phyloP scores from a whole-genome alignment of 2,888 invertebrate genomes.

The Dioctria rufipes region DNA sequence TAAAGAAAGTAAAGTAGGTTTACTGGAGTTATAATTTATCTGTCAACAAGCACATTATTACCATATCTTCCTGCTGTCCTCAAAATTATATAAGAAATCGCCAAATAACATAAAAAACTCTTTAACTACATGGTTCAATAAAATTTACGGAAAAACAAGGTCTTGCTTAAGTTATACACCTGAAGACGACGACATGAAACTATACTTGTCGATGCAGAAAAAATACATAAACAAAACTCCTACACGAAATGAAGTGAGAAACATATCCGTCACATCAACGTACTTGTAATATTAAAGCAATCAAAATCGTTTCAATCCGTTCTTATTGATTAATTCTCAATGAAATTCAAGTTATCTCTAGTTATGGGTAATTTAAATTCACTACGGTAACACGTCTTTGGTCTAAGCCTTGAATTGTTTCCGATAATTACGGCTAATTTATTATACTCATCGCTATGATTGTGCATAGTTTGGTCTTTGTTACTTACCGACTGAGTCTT shows the following conservation, averaged over 20 bases:
- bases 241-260: not conserved
- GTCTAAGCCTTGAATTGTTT: conserved; percentile 39
- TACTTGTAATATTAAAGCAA: no score
- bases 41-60: no score
- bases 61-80: no score
- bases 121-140: not conserved
- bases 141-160: not conserved
- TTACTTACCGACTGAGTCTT: conserved; percentile 68
- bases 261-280: not conserved
- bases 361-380: not conserved
- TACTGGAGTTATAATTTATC: no score
- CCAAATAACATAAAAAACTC: not conserved
- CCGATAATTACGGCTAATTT: conserved; percentile 2
- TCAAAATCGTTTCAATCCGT: no score
- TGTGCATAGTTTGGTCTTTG: not conserved
- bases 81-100: not conserved
- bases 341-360: not conserved
- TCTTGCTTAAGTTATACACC: not conserved
- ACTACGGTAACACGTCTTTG: not conserved
- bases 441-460: not conserved
- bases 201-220: not conserved
- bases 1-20: no score
- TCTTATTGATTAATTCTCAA: no score
- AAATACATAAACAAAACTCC: not conserved
- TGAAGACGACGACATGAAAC: not conserved